A percentile compares a stretch with the other conserved stretches of the same genome.
Evolutionary conservation across 1,140 invertebrate genomes (phyloP).

Genomic region (Drosophila repletoides): DNA sequence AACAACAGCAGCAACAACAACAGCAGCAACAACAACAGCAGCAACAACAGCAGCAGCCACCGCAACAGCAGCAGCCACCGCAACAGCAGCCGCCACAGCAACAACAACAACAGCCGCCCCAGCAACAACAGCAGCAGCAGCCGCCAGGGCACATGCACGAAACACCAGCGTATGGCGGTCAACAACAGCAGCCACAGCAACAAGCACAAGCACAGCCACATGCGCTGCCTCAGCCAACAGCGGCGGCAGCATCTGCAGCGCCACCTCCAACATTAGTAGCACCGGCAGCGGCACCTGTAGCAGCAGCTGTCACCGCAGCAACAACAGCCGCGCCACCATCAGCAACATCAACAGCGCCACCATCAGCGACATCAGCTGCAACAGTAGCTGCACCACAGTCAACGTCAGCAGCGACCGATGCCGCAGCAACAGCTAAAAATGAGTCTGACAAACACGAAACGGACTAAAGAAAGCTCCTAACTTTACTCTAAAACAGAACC

Average conservation of each 20-base stretch:
- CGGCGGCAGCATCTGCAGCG: background rate
- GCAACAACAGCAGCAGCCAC: slow-evolving; percentile 29
- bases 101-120: slow-evolving; percentile 1
- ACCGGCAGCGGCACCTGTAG: background rate
- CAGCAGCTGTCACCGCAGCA: background rate
- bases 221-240: background rate
- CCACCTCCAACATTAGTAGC: background rate
- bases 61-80: background rate
- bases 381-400: slow-evolving; percentile 4
- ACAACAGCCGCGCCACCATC: background rate
- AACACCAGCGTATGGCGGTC: background rate
- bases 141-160: slow-evolving; percentile 31
- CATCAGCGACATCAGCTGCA: slow-evolving; percentile 2
- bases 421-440: slow-evolving; percentile 32
- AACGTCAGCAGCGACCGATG: slow-evolving; percentile 1
- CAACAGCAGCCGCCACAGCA: background rate
- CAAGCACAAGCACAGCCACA: background rate
- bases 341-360: background rate
- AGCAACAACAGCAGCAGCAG: slow-evolving; percentile 5
- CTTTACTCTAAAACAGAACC: too few relatives aligned
- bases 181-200: slow-evolving; percentile 9
- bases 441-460: slow-evolving; percentile 56
- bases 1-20: slow-evolving; percentile 20
- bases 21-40: slow-evolving; percentile 23
- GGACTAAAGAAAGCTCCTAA: slow-evolving; percentile 45